Evolutionary conservation across 1,140 invertebrate genomes (phyloP).

Genomic region (Metaphire vulgaris): DNA sequence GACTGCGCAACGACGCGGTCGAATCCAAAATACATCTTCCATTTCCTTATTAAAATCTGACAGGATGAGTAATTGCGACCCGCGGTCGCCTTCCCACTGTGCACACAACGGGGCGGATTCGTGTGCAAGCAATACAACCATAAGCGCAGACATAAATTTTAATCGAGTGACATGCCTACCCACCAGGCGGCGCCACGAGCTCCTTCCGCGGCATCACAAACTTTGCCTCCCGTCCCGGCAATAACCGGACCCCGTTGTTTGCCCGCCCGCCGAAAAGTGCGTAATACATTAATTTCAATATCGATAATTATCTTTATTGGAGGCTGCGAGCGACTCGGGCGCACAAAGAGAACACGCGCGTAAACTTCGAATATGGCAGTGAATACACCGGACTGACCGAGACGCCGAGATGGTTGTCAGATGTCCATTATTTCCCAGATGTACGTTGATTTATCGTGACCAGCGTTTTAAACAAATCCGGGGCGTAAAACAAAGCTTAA

Average conservation of each 20-base stretch:
- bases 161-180: neutral
- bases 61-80: neutral
- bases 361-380: neutral
- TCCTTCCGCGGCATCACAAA: neutral
- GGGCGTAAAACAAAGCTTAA: neutral
- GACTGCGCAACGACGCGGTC: neutral
- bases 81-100: neutral
- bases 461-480: neutral
- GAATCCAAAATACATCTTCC: neutral
- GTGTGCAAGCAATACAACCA: neutral
- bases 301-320: neutral
- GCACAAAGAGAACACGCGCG: neutral
- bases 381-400: neutral
- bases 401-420: neutral
- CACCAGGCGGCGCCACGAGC: neutral
- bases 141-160: neutral
- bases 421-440: neutral
- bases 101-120: neutral
- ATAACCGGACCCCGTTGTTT: neutral
- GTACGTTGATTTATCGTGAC: neutral
- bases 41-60: constrained; percentile 1
- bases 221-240: neutral
- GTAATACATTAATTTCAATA: neutral
- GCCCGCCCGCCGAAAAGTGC: neutral
- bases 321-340: neutral